Evolutionary conservation across 2,113 vertebrate genomes (phyloP).

Genomic region (Origma solitaria): DNA sequence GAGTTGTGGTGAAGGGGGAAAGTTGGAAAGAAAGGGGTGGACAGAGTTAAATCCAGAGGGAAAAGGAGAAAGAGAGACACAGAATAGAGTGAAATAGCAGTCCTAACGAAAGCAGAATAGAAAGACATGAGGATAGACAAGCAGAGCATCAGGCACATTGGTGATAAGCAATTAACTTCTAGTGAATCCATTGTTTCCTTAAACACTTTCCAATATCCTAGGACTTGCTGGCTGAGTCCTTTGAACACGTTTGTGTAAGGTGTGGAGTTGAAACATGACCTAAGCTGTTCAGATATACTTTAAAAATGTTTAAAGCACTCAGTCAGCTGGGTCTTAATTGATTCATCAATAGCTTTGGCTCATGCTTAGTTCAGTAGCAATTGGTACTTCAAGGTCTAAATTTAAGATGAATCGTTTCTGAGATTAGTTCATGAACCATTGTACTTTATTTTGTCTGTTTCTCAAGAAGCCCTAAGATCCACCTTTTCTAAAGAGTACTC

Average conservation of each 20-base stretch:
- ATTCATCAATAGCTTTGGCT: conserved; percentile 7
- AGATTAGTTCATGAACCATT: background rate
- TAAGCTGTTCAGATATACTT: background rate
- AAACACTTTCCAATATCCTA: background rate
- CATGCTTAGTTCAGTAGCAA: background rate
- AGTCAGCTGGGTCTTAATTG: background rate
- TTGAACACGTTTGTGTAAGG: background rate
- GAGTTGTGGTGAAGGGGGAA: fast-evolving
- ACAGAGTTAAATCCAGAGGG: background rate
- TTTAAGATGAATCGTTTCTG: background rate
- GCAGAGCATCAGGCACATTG: background rate
- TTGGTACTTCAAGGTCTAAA: background rate
- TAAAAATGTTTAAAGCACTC: background rate
- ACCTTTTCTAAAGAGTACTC: background rate
- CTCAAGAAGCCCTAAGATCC: background rate
- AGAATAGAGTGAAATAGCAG: background rate
- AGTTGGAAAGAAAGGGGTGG: background rate
- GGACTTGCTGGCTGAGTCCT: background rate
- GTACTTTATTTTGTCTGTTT: background rate
- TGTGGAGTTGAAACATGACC: background rate
- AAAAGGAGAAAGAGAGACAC: background rate
- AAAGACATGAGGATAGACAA: background rate
- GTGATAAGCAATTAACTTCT: background rate
- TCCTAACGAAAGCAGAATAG: background rate
- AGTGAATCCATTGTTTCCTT: background rate